Evolutionary conservation across 2,888 invertebrate genomes (phyloP), one percentile per base, ranked within the genome.

Genomic region (Oscheius sp.): DNA sequence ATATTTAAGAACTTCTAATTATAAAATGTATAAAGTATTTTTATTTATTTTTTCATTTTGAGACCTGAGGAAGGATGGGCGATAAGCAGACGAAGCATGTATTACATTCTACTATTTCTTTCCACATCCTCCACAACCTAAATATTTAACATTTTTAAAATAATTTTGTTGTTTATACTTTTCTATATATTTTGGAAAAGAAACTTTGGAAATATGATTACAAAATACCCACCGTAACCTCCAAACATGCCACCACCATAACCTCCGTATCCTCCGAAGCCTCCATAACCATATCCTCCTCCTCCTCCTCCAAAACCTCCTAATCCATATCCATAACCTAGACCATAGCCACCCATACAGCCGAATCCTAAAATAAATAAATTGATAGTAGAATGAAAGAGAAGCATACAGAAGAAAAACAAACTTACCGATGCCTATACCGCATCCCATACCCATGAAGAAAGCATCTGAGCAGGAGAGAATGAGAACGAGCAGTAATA

Each of bases 341-440:
- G 24, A 20, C 62, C 62, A 36, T 62, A 62, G 17, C 62, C 62
- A 47, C 62, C 62, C 62, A 62, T 62, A 32, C 62, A 62, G 9
- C 62, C 49, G 32, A 62, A 45, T 2, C 62, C 62, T 62, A 41
- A 41, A 59, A 59, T 32, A 17, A 17, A 26, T 49, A 49, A 3
- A 49, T 17, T 50, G 4, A 26, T 20, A 32, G 32, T 14, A n/a
- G 17, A 57, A 28, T 36, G 36, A 14, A 8, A 6, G 41, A 41
- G 41, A 20, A 41, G 20, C 14, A 17, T 14, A 12, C 41, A 12
- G 41, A 41, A 41, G 20, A 17, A 41, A 12, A 3, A 32, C 56
- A 20, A 33, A 36, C 56, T 24, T 6, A 59, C 59, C 59, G 2
- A 59, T 59, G n/a, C 59, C 41, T 8, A 59, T 59, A 14, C 59